Percentiles rank a stretch among this genome's conserved stretches.
phyloP scores from a whole-genome alignment of 2,113 vertebrate species.

The Nothobranchius furzeri region DNA sequence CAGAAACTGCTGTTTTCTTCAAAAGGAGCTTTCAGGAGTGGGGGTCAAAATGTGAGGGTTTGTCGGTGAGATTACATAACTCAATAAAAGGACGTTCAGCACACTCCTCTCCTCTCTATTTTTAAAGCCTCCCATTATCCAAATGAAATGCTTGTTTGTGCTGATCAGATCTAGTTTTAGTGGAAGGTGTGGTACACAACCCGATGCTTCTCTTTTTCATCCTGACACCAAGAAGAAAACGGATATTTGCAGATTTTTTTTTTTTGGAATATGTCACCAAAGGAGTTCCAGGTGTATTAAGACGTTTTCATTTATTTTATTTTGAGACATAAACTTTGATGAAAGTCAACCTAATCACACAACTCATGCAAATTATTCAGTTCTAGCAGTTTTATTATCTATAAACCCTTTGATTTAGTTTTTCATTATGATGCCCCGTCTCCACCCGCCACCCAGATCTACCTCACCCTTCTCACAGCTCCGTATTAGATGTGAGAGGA shows the following conservation, averaged over 20 bases:
- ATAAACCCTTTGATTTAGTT: background rate
- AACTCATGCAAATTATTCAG: background rate
- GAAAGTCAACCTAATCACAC: background rate
- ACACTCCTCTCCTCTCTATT: constrained; percentile 29
- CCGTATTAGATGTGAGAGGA: constrained; percentile 1
- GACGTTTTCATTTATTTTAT: no score
- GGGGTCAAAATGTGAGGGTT: constrained; percentile 35
- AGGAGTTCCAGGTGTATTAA: no score
- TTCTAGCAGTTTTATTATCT: background rate
- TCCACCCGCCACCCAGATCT: constrained; percentile 5
- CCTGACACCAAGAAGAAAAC: background rate
- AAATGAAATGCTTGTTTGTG: constrained; percentile 5
- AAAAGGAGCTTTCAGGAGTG: background rate
- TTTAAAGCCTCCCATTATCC: constrained; percentile 31
- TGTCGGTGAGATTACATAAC: constrained; percentile 56
- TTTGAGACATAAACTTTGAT: background rate
- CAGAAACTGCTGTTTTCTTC: background rate
- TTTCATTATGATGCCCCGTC: constrained; percentile 24
- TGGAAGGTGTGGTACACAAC: constrained; percentile 38
- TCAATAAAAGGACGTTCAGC: constrained; percentile 28
- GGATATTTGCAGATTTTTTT: background rate
- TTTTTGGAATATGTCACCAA: no score
- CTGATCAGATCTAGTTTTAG: constrained; percentile 18
- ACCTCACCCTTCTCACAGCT: constrained; percentile 36
- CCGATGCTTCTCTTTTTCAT: constrained; percentile 20